Conservation (phyloP, 2,113 vertebrate species). For the Nannospalax galili region DNA sequence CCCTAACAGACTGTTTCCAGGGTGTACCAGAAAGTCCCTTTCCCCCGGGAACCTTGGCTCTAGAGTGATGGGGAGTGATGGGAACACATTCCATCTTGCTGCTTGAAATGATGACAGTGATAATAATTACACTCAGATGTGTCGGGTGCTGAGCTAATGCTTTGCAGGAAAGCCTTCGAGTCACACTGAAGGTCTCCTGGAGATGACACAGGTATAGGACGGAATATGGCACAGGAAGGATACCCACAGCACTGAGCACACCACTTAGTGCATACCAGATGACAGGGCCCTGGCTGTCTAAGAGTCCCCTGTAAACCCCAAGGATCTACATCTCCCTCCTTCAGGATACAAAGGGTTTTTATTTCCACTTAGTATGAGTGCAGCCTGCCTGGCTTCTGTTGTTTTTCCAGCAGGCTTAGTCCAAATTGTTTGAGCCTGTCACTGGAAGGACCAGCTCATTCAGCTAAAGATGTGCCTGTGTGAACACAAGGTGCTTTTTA, state of each 20-base stretch:
- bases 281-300: slow-evolving; percentile 47
- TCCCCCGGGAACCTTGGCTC: not conserved
- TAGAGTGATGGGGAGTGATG: not conserved
- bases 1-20: not conserved
- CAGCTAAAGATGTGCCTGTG: fast-evolving
- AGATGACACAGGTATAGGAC: not conserved
- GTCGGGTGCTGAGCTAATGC: not conserved
- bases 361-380: not conserved
- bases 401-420: slow-evolving; percentile 6
- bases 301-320: not conserved
- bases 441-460: not conserved
- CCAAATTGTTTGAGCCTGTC: not conserved
- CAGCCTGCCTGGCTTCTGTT: not conserved
- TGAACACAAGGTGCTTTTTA: not conserved
- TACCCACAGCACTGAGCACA: too few species aligned
- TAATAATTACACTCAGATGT: not conserved
- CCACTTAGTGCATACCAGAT: not conserved
- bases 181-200: not conserved
- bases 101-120: not conserved
- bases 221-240: not conserved
- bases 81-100: not conserved
- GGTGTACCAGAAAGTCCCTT: not conserved
- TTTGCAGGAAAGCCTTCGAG: not conserved
- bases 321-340: not conserved
- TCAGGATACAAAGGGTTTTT: not conserved